Evolutionary conservation across 2,888 invertebrate genomes (phyloP).

Genomic region (Eupithecia inturbata): DNA sequence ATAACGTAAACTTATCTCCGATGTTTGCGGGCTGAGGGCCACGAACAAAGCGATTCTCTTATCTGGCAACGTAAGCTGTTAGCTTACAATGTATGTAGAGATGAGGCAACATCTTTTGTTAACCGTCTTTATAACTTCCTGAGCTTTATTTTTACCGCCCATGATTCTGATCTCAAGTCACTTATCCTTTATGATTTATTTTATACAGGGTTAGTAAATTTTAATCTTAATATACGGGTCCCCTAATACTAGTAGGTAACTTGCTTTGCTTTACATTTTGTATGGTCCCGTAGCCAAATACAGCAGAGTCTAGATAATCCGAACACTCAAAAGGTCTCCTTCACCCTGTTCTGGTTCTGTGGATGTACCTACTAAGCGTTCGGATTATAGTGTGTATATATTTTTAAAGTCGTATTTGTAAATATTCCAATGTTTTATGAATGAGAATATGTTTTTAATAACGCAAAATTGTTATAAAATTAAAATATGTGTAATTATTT

Average conservation of each 20-base stretch:
- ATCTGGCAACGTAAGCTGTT: conserved; percentile 23
- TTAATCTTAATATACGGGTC: not conserved
- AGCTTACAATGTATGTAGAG: conserved; percentile 17
- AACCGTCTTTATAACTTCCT: not conserved
- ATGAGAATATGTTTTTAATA: no score
- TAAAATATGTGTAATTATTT: no score
- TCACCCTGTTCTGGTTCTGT: no score
- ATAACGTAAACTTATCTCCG: conserved; percentile 57
- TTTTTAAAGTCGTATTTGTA: no score
- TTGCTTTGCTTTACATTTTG: no score
- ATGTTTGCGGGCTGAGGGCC: conserved; percentile 44
- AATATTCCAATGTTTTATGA: no score
- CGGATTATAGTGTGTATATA: no score
- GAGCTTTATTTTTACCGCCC: not conserved
- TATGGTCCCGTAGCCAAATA: no score
- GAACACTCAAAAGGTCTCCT: no score
- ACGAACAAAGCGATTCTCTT: conserved; percentile 24
- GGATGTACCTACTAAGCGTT: no score
- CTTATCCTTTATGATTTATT: not conserved
- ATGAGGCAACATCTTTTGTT: not conserved
- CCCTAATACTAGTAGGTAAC: not conserved
- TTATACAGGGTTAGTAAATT: not conserved
- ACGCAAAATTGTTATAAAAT: no score
- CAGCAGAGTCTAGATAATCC: no score
- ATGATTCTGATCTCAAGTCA: not conserved